Evolutionary conservation across 2,888 invertebrate genomes (phyloP), one percentile per base, ranked within the genome.

Genomic region (Drosophila anceps): DNA sequence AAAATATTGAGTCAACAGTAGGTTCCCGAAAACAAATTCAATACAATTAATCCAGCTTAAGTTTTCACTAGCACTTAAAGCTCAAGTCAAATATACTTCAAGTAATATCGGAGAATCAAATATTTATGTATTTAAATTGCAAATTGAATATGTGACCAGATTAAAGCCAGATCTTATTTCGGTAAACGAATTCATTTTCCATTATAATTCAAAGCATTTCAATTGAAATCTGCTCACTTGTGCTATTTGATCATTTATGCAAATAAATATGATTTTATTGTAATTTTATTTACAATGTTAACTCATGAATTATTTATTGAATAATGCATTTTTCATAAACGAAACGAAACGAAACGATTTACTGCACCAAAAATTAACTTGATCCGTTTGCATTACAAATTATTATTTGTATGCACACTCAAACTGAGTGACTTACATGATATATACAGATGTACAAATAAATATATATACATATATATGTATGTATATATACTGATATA

Each of bases 371-470:
- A 33, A 15, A 53, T 53, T 24, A 53, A 60, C 29, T 27, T 29
- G 29, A 63, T 50, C 59, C 60, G 60, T 44, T 63, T 67, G 9
- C 37, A 60, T 63, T 60, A 39, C 54, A 63, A 54, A 58, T 72
- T 53, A 60, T 33, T 20, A 20, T 57, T 57, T 35, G 29, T 35
- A 41, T 59, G 55, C 51, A 24, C 69, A 73, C 79, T 78, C 76
- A 58, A 63, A 24, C 48, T 65, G 78, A 79, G 65, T 69, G 78
- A 68, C 62, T 79, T 71, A 41, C 46, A 15, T 29, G 20, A 7
- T n/a, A 20, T 20, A 15, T 15, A 51, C 31, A 33, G 5, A 51
- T 18, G 18, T 18, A 41, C 41, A 20, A 4, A 33, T 20, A 24
- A 10, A 53, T 24, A 35, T 24, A 35, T 35, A 6, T 24, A 35